Conservation (phyloP, 2,797 vertebrate genomes). For the Mus minutoides region DNA sequence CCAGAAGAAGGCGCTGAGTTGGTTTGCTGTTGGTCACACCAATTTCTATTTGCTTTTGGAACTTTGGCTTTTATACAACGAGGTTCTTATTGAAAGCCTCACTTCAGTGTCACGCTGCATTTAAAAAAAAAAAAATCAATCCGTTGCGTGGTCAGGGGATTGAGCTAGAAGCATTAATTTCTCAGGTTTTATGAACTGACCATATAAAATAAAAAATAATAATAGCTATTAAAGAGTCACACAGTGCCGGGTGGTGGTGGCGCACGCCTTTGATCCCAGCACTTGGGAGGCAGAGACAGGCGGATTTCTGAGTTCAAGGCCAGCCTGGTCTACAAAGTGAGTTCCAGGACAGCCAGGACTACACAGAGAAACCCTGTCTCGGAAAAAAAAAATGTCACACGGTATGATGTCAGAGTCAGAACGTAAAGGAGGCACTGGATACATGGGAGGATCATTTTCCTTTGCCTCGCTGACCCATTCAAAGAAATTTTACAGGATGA, state of each 20-base stretch:
- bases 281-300: too few relatives aligned
- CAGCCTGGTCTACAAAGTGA: too few relatives aligned
- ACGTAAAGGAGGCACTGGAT: neutral
- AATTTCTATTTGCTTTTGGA: constrained; percentile 87
- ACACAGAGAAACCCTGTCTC: too few relatives aligned
- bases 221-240: neutral
- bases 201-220: neutral
- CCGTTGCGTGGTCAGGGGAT: neutral
- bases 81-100: constrained; percentile 74
- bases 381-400: too few relatives aligned
- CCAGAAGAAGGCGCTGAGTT: constrained; percentile 81
- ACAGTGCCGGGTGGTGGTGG: too few relatives aligned
- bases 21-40: constrained; percentile 85
- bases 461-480: neutral
- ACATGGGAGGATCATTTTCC: neutral
- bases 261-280: too few relatives aligned
- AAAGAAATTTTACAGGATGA: constrained; percentile 6
- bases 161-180: constrained; percentile 33
- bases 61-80: constrained; percentile 82
- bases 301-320: too few relatives aligned
- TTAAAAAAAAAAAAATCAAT: neutral
- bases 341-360: too few relatives aligned
- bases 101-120: constrained; percentile 63
- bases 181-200: constrained; percentile 26
- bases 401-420: constrained; percentile 30